phyloP scores from a whole-genome alignment of 2,113 vertebrate species.

The Penelope pileata region DNA sequence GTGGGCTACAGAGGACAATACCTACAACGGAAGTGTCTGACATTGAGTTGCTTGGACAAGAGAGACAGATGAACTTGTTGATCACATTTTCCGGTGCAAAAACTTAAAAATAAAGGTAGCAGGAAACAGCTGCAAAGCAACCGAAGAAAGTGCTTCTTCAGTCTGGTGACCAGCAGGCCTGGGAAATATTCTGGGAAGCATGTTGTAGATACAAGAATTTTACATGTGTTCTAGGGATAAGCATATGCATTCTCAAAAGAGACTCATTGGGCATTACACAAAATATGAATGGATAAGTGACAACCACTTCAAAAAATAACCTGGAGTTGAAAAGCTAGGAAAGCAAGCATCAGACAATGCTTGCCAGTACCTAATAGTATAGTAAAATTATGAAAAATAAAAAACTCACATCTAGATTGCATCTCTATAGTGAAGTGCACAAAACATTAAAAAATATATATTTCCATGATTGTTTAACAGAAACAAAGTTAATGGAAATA shows the following conservation, averaged over 20 bases:
- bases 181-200: background rate
- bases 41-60: background rate
- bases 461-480: background rate
- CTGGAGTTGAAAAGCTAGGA: background rate
- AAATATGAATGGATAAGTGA: background rate
- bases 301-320: background rate
- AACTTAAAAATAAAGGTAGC: background rate
- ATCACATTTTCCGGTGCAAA: background rate
- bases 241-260: background rate
- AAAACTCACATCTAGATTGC: background rate
- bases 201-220: background rate
- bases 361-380: background rate
- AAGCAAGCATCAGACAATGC: background rate
- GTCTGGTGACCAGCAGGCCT: background rate
- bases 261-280: background rate
- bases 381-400: background rate
- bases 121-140: background rate
- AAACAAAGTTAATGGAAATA: background rate
- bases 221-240: background rate
- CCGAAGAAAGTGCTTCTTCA: background rate
- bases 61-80: background rate
- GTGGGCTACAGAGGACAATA: background rate
- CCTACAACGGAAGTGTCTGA: fast-evolving
- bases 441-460: background rate
- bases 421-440: background rate